Evolutionary conservation across 2,113 vertebrate genomes (phyloP), one percentile per base, ranked within the genome.

Genomic region (Nansenia antarctica): DNA sequence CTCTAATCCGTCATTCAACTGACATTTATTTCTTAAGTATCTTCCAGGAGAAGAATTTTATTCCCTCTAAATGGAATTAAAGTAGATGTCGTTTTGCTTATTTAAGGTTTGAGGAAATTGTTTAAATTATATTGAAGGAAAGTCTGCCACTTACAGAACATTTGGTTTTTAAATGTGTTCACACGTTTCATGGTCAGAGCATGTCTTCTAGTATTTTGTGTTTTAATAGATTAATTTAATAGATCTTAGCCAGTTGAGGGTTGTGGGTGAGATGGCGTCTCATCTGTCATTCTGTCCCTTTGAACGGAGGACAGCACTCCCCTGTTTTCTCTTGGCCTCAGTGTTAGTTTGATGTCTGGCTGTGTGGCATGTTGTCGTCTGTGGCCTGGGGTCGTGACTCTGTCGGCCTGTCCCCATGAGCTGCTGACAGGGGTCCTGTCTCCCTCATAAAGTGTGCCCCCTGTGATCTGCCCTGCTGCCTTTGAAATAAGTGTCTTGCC

Each of bases 361-460:
- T 45, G 54, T 45, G 54, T 67, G 72, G 76, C 67, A 73, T n/a
- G n/a, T 70, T 18, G 69, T 49, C 57, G 54, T 74, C 81, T 68
- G 67, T 76, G 68, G 52, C 65, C 62, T 49, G 58, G 72, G 79
- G 85, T 85, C 39, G 61, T 66, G 80, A 78, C 74, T 82, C 74
- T 1, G 6, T 59, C 53, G 75, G 65, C 65, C 69, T 76, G 70
- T 67, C 37, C 49, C 63, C 59, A 73, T 58, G 62, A 82, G 65
- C 34, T 59, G 78, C 73, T 78, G 77, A 82, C 84, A 78, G 72
- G 60, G 64, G 32, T 70, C 65, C 76, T 69, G 66, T 76, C 70
- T 68, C 72, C 72, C 55, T 79, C 76, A 73, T 79, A 66, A 82
- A 77, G 67, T 49, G 61, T 67, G 68, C 32, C 73, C 70, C 37